Percentiles rank a stretch among this genome's conserved stretches.
Evolutionary conservation across 1,140 invertebrate genomes (phyloP).

Genomic region (Microplitis demolitor): DNA sequence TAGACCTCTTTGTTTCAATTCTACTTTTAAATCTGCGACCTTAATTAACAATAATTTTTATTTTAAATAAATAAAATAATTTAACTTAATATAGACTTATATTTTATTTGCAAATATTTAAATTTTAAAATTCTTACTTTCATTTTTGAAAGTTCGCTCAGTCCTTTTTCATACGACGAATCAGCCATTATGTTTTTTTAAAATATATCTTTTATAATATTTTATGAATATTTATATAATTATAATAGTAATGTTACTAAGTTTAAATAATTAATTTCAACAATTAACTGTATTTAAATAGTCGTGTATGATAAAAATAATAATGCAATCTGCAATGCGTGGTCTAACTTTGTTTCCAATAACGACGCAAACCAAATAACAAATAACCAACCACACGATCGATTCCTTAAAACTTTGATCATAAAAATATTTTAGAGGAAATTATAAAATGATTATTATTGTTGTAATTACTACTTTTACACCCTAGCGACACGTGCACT

Average conservation of each 20-base stretch:
- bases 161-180: slow-evolving; percentile 57
- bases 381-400: no score
- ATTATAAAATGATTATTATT: no score
- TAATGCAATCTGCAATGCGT: no score
- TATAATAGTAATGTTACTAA: not conserved
- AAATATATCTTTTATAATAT: not conserved
- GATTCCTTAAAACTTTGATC: no score
- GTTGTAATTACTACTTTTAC: no score
- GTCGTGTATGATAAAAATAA: no score
- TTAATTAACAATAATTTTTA: slow-evolving; percentile 38
- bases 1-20: slow-evolving; percentile 77
- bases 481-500: no score
- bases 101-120: not conserved
- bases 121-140: slow-evolving; percentile 42
- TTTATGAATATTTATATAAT: not conserved
- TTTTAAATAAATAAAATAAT: not conserved
- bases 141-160: slow-evolving; percentile 57
- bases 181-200: slow-evolving; percentile 48
- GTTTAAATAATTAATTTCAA: no score
- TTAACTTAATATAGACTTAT: not conserved
- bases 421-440: no score
- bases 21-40: slow-evolving; percentile 79
- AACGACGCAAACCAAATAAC: no score
- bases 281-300: no score
- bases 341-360: no score